A percentile compares a stretch with the other conserved stretches of the same genome.
Conservation (phyloP, 2,113 vertebrate species). For the Nymphicus hollandicus region DNA sequence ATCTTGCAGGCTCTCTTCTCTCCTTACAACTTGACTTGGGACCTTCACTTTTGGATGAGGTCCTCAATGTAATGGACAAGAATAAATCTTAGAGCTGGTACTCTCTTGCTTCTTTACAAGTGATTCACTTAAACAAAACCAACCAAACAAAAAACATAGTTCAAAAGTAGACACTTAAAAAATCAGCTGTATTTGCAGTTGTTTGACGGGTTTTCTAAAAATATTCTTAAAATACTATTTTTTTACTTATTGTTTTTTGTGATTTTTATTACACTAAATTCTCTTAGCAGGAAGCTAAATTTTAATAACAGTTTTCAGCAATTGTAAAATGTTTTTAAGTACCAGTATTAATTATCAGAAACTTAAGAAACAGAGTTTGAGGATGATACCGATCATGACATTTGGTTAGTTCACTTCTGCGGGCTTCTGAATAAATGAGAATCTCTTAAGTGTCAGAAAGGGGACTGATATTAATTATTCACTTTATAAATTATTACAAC, state of each 20-base stretch:
- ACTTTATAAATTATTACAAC: conserved; percentile 52
- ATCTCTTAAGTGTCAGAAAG: not conserved
- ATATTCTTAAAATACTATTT: conserved; percentile 66
- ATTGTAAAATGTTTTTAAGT: conserved; percentile 36
- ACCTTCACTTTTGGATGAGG: conserved; percentile 96
- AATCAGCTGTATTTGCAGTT: conserved; percentile 52
- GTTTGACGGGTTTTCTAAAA: conserved; percentile 67
- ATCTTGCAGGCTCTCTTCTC: conserved; percentile 88
- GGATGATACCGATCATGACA: not conserved
- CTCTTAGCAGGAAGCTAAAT: conserved; percentile 19
- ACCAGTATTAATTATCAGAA: conserved; percentile 54
- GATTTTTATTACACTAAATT: conserved; percentile 54
- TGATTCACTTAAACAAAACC: conserved; percentile 44
- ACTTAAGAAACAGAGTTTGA: conserved; percentile 2
- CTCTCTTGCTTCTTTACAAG: not conserved
- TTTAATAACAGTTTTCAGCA: conserved; percentile 47
- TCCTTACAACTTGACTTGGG: conserved; percentile 95
- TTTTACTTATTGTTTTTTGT: conserved; percentile 65
- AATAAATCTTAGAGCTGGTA: conserved; percentile 72
- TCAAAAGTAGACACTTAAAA: conserved; percentile 60
- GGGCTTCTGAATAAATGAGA: not conserved
- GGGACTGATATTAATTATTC: conserved; percentile 30
- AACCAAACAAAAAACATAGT: conserved; percentile 29
- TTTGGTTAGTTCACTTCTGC: conserved; percentile 16
- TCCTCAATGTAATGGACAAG: conserved; percentile 97